Conservation (phyloP, 2,888 invertebrate species). For the Eristalinus aeneus region DNA sequence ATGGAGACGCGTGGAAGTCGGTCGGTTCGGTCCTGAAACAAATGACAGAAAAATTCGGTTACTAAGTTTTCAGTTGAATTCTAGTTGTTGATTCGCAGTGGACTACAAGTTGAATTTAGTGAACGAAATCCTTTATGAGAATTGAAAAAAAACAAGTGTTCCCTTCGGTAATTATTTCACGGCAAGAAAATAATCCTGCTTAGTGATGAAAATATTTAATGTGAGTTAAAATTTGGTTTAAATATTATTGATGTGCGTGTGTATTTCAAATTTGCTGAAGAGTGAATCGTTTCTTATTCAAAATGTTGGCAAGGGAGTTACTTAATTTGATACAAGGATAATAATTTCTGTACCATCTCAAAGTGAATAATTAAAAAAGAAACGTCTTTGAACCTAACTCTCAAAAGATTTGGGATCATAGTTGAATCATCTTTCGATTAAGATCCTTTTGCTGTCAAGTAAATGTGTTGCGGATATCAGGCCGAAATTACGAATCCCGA, state of each 20-base stretch:
- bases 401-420: no score
- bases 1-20: conserved; percentile 30
- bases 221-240: not conserved
- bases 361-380: not conserved
- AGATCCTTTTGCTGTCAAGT: no score
- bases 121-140: not conserved
- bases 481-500: no score
- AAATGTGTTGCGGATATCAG: no score
- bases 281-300: not conserved
- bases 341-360: not conserved
- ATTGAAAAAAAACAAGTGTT: not conserved
- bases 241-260: no score
- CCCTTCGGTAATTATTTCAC: not conserved
- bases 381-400: no score
- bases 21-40: not conserved
- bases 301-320: not conserved
- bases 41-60: conserved; percentile 6
- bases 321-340: not conserved
- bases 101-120: not conserved
- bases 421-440: no score
- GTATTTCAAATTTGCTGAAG: not conserved
- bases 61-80: conserved; percentile 5
- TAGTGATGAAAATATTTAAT: conserved; percentile 27
- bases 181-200: not conserved
- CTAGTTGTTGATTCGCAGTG: not conserved